phyloP scores from a whole-genome alignment of 2,797 vertebrate genomes.

The Australoheros facetus region DNA sequence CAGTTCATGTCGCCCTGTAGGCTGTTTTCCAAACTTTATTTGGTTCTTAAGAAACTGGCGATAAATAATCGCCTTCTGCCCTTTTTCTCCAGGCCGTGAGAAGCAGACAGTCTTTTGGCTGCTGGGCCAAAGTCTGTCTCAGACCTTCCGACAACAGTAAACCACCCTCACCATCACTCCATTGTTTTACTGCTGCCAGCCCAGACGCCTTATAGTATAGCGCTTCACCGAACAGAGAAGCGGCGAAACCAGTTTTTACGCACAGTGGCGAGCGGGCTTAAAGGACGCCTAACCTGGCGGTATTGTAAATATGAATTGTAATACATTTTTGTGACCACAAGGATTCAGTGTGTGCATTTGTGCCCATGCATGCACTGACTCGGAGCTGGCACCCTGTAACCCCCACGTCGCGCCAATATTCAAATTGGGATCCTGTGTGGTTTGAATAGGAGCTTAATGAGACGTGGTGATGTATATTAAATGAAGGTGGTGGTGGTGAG shows the following conservation, averaged over 20 bases:
- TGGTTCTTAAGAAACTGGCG: neutral
- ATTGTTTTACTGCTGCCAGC: conserved; percentile 67
- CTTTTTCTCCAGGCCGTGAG: conserved; percentile 61
- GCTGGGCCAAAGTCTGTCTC: conserved; percentile 66
- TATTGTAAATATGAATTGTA: conserved; percentile 22
- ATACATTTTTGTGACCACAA: conserved; percentile 4
- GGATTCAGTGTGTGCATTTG: conserved; percentile 5
- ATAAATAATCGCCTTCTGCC: neutral
- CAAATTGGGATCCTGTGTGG: conserved; percentile 55
- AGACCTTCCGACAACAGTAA: conserved; percentile 62
- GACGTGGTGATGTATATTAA: conserved; percentile 63
- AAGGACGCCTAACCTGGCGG: neutral
- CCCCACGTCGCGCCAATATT: conserved; percentile 73
- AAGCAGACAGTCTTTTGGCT: conserved; percentile 73
- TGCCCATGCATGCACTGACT: conserved; percentile 8
- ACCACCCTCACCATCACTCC: conserved; percentile 59
- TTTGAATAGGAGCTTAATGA: conserved; percentile 70
- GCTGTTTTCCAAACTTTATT: neutral
- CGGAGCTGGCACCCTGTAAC: conserved; percentile 50
- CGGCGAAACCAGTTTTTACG: conserved; percentile 22
- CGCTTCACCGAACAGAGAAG: conserved; percentile 38
- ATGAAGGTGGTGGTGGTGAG: conserved; percentile 18
- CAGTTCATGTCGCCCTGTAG: neutral
- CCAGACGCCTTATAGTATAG: conserved; percentile 50
- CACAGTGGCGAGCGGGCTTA: neutral